These are phyloP conservation scores for Sebastes iracundus DNA, from an alignment of 2,797 vertebrate genomes.

Conservation along the genomic window DNA sequence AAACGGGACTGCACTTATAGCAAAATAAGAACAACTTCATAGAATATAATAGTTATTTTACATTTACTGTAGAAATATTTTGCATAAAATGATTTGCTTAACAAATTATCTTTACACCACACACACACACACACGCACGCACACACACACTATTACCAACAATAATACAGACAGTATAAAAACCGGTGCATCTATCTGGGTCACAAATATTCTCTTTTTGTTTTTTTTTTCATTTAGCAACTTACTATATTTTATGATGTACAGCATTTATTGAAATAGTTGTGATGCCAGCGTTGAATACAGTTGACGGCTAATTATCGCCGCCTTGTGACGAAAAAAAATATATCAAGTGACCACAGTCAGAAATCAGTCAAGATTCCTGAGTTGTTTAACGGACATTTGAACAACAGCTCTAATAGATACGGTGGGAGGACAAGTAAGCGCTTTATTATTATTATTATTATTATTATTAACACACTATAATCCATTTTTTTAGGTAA, in stretches of 20 bases:
- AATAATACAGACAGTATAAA: constrained; percentile 73
- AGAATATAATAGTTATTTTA: constrained; percentile 62
- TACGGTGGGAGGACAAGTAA: constrained; percentile 21
- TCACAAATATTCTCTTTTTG: constrained; percentile 30
- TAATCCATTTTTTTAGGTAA: constrained; percentile 46
- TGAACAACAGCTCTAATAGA: constrained; percentile 55
- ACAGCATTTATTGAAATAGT: constrained; percentile 63
- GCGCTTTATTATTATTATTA: constrained; percentile 7
- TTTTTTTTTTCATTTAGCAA: constrained; percentile 25
- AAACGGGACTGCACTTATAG: constrained; percentile 72
- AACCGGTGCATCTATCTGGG: constrained; percentile 58
- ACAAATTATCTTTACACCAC: constrained; percentile 64
- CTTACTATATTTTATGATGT: constrained; percentile 38
- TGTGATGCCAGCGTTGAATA: constrained; percentile 44
- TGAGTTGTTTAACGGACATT: constrained; percentile 53
- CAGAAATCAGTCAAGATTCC: constrained; percentile 68
- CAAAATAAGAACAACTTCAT: constrained; percentile 67
- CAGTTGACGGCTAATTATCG: constrained; percentile 15
- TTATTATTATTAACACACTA: constrained; percentile 40
- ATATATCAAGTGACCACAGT: constrained; percentile 44
- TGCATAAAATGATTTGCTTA: constrained; percentile 75
- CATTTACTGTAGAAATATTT: constrained; percentile 73
- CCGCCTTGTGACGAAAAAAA: constrained; percentile 35
- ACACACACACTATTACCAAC: constrained; percentile 40
- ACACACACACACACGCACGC: not conserved